Percentiles rank a stretch among this genome's conserved stretches.
These are phyloP conservation scores for Sebastes trivittatus DNA, from an alignment of 2,797 vertebrate species.

Conservation along the genomic window DNA sequence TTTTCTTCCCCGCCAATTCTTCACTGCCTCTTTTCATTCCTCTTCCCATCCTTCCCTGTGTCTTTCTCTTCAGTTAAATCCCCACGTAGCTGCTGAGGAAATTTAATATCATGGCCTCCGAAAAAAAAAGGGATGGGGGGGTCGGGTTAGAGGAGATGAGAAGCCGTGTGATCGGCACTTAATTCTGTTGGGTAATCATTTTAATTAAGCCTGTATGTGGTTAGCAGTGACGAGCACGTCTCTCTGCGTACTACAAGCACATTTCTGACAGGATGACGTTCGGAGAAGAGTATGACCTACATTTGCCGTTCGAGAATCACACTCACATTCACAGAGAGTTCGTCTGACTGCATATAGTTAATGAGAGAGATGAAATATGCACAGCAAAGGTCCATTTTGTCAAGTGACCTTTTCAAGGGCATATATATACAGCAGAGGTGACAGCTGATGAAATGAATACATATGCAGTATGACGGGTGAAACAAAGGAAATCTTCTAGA, in stretches of 20 bases:
- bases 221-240: slow-evolving; percentile 34
- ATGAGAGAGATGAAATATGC: slow-evolving; percentile 24
- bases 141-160: slow-evolving; percentile 35
- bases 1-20: slow-evolving; percentile 39
- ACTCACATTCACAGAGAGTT: not conserved
- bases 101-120: slow-evolving; percentile 33
- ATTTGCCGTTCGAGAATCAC: slow-evolving; percentile 39
- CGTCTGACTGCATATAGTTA: slow-evolving; percentile 10
- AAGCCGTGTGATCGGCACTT: slow-evolving; percentile 52
- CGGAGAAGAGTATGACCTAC: slow-evolving; percentile 60
- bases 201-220: slow-evolving; percentile 71
- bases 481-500: slow-evolving; percentile 3
- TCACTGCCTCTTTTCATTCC: slow-evolving; percentile 48
- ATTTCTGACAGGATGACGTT: slow-evolving; percentile 55
- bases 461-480: not conserved
- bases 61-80: slow-evolving; percentile 28
- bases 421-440: not conserved
- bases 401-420: slow-evolving; percentile 53
- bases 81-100: slow-evolving; percentile 7
- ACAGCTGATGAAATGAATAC: slow-evolving; percentile 4
- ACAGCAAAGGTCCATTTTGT: slow-evolving; percentile 34
- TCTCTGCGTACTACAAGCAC: slow-evolving; percentile 49
- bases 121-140: not conserved
- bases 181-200: slow-evolving; percentile 74
- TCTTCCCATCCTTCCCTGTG: slow-evolving; percentile 20